Evolutionary conservation across 1,140 invertebrate species (phyloP).

Genomic region (Radopholus similis): DNA sequence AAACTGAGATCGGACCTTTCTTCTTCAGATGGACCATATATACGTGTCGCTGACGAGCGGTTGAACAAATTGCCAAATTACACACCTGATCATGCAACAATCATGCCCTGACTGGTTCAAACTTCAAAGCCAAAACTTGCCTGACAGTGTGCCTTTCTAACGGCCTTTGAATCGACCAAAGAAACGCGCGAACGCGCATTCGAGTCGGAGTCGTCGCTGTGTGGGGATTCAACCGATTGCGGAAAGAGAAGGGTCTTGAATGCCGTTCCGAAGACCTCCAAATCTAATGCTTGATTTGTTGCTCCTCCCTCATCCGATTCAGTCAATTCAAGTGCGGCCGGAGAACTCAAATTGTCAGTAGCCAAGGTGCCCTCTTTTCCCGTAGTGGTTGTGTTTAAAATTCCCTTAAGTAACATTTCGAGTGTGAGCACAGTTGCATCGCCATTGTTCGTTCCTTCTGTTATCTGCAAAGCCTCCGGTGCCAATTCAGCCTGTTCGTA

Average conservation of each 20-base stretch:
- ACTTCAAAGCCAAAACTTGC: conserved; percentile 21
- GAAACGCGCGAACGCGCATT: conserved; percentile 1
- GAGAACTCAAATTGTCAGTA: neutral
- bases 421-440: too few relatives aligned
- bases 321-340: neutral
- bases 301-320: neutral
- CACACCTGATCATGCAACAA: conserved; percentile 33
- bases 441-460: too few relatives aligned
- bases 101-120: neutral
- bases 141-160: conserved; percentile 30
- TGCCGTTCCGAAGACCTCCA: neutral
- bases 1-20: conserved; percentile 12
- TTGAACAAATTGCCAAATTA: conserved; percentile 40
- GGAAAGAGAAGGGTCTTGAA: neutral
- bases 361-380: too few relatives aligned
- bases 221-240: neutral
- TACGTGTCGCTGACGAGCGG: conserved; percentile 46
- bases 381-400: too few relatives aligned
- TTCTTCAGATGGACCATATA: conserved; percentile 52
- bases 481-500: too few relatives aligned
- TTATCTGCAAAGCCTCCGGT: too few relatives aligned
- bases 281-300: neutral
- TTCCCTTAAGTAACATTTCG: too few relatives aligned
- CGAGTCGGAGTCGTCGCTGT: conserved; percentile 2
- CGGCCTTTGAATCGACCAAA: conserved; percentile 30